Percentiles rank a stretch among this genome's conserved stretches.
These are phyloP conservation scores for Cremastinae sp. DNA, from an alignment of 2,888 invertebrate species.

Conservation along the genomic window DNA sequence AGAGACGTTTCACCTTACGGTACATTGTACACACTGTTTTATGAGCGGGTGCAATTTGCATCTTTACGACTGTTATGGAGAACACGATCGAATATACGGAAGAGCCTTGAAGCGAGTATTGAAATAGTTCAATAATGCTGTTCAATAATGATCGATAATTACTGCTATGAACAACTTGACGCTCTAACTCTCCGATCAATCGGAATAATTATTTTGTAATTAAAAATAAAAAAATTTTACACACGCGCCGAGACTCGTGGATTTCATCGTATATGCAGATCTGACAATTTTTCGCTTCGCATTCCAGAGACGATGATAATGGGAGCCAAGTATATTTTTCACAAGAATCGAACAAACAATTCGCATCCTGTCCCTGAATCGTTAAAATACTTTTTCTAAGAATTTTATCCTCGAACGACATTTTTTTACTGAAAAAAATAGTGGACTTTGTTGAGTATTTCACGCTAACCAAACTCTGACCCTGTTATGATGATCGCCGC, in stretches of 20 bases:
- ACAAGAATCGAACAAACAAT: conserved; percentile 28
- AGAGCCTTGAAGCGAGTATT: conserved; percentile 63
- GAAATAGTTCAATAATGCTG: conserved; percentile 61
- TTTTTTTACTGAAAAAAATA: no score
- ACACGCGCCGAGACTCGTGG: not conserved
- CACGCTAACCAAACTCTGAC: no score
- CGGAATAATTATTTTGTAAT: conserved; percentile 51
- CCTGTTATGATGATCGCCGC: no score
- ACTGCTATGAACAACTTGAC: conserved; percentile 32
- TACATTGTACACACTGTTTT: conserved; percentile 11
- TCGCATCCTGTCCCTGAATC: no score
- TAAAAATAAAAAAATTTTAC: conserved; percentile 23
- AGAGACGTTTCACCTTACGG: conserved; percentile 48
- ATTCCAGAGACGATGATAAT: conserved; percentile 24
- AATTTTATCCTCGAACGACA: no score
- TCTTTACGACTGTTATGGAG: conserved; percentile 55
- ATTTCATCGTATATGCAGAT: conserved; percentile 34
- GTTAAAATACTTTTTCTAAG: no score
- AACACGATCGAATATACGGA: conserved; percentile 61
- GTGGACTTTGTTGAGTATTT: no score
- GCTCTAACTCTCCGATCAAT: conserved; percentile 40
- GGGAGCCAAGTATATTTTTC: conserved; percentile 27
- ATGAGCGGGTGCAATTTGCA: conserved; percentile 45
- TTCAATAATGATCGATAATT: conserved; percentile 52
- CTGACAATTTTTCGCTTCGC: conserved; percentile 43